These are phyloP conservation scores for Procavia capensis DNA, from an alignment of 2,113 vertebrate species.

Conservation along the genomic window DNA sequence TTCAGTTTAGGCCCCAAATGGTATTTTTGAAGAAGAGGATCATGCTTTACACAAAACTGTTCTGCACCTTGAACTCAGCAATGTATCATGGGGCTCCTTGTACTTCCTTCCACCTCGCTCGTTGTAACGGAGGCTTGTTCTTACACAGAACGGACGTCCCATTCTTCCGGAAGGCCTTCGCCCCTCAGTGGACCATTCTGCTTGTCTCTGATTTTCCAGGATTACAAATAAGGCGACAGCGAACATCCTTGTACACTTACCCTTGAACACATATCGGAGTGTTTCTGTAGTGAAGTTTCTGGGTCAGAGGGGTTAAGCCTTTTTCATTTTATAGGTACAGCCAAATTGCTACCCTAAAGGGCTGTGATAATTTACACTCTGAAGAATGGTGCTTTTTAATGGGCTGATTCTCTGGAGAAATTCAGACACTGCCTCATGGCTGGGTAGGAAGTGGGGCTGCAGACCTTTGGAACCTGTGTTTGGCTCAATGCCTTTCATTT, in stretches of 20 bases:
- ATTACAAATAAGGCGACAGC: not conserved
- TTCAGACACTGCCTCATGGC: not conserved
- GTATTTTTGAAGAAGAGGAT: not conserved
- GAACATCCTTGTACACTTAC: not conserved
- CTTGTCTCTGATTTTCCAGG: not conserved
- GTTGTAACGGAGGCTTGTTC: not conserved
- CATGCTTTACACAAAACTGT: not conserved
- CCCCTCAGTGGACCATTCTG: not conserved
- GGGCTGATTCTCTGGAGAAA: not conserved
- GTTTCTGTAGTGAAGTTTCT: slow-evolving; percentile 48
- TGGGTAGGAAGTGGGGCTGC: not conserved
- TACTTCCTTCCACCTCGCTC: not conserved
- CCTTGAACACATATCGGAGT: not conserved
- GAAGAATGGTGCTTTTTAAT: slow-evolving; percentile 37
- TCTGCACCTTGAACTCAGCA: not conserved
- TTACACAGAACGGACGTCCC: not conserved
- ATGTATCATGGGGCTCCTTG: not conserved
- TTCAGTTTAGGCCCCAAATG: slow-evolving; percentile 39
- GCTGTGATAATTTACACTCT: not conserved
- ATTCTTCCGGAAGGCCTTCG: not conserved
- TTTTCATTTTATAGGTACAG: slow-evolving; percentile 45
- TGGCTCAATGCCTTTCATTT: slow-evolving; percentile 44
- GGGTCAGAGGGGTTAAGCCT: not conserved
- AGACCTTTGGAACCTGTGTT: slow-evolving; percentile 30
- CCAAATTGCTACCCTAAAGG: slow-evolving; percentile 31